Percentiles rank a stretch among this genome's conserved stretches.
These are phyloP conservation scores for Trilocha varians DNA, from an alignment of 2,888 invertebrate genomes.

Conservation along the genomic window DNA sequence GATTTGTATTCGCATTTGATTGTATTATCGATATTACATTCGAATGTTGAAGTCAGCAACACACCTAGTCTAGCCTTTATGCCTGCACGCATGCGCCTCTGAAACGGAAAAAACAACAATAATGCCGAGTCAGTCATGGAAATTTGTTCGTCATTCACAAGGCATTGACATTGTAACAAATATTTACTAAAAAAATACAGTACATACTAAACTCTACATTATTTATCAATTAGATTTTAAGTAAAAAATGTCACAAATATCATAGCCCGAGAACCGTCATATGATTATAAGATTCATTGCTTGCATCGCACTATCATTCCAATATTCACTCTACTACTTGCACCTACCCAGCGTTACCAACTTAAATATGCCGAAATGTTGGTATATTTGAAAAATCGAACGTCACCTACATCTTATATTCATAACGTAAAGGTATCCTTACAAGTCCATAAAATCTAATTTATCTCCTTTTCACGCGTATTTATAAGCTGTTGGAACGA, in stretches of 20 bases:
- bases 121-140: conserved; percentile 72
- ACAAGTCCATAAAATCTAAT: too few relatives aligned
- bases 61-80: conserved; percentile 67
- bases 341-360: too few relatives aligned
- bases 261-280: conserved; percentile 43
- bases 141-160: conserved; percentile 50
- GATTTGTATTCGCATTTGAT: conserved; percentile 36
- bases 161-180: conserved; percentile 29
- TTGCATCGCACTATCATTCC: conserved; percentile 40
- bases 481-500: too few relatives aligned
- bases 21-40: conserved; percentile 30
- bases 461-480: too few relatives aligned
- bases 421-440: too few relatives aligned
- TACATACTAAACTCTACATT: conserved; percentile 28
- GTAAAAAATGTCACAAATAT: conserved; percentile 34
- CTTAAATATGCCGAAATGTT: too few relatives aligned
- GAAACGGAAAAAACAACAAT: conserved; percentile 67
- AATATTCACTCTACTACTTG: conserved; percentile 52
- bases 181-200: conserved; percentile 12
- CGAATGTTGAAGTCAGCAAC: conserved; percentile 54
- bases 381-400: too few relatives aligned
- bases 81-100: conserved; percentile 73
- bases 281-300: conserved; percentile 52
- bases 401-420: too few relatives aligned
- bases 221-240: too few relatives aligned